Base-by-base conservation (phyloP, 2,797 vertebrate species). In the Mycteria americana region DNA sequence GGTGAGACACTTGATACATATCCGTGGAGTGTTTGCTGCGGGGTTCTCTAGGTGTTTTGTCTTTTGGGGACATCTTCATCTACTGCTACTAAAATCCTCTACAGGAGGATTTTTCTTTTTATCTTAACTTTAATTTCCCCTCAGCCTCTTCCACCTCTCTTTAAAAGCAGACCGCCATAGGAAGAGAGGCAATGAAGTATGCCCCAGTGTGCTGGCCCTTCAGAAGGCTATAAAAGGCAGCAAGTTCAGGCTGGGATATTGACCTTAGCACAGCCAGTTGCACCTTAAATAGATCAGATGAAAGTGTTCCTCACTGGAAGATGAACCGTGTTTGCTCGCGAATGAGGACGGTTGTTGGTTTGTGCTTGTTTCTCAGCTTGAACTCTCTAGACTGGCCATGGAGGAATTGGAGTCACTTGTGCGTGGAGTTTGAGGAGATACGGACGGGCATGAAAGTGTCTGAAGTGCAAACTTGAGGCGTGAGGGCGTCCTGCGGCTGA, bases 251-350 rank as follows among this genome's bases (percentile, higher is more conserved):
- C 74, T 56, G 28, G 93, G 82, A 18, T 94, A 30, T 33, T 93
- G 96, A 91, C 93, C 95, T 95, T 46, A 69, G 86, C 74, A 28
- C 94, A 91, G 93, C 73, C 70, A 83, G 63, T 48, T 85, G 68
- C 74, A 87, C 95, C 97, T 97, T 74, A 82, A 95, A 94, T 95
- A 95, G 96, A 51, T 63, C 51, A 91, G 70, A 75, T 50, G 86
- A 69, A 85, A 85, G 74, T 43, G 64, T 43, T 81, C 54, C 86
- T 64, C 41, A 1, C 31, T 62, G 92, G 59, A 74, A 35, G 83
- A 59, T 33, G 72, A 78, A 28, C 56, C 0, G 4, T 64, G 94
- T 64, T 85, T 89, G 84, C 94, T 94, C 16, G 2, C 0, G 2
- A 72, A 54, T 4, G 78, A 70, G 87, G 54, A 10, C 1, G 0